These are phyloP conservation scores for Seira sanloemensis DNA, from an alignment of 2,888 invertebrate species.

Conservation along the genomic window DNA sequence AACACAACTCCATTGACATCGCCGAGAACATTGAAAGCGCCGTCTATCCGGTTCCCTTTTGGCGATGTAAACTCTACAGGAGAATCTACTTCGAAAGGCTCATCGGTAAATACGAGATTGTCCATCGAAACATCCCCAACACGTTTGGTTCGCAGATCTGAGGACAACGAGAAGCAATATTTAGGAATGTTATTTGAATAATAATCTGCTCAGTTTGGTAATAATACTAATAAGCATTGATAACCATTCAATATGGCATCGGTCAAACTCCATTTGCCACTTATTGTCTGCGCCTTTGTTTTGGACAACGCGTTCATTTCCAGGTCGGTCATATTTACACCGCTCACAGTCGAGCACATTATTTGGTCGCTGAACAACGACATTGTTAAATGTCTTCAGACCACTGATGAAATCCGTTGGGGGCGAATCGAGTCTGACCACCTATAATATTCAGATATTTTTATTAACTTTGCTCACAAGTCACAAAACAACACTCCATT, in stretches of 20 bases:
- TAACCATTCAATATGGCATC: slow-evolving; percentile 36
- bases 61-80: slow-evolving; percentile 27
- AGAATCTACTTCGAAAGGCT: slow-evolving; percentile 30
- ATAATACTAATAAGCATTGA: too few species aligned
- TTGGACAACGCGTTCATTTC: slow-evolving; percentile 60
- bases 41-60: not conserved
- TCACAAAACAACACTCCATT: too few species aligned
- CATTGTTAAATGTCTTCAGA: slow-evolving; percentile 57
- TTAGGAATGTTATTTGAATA: too few species aligned
- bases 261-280: slow-evolving; percentile 56
- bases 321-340: slow-evolving; percentile 50
- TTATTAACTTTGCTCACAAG: too few species aligned
- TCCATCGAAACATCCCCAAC: slow-evolving; percentile 45
- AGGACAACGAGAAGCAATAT: too few species aligned
- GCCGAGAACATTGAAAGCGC: slow-evolving; percentile 10
- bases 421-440: slow-evolving; percentile 42
- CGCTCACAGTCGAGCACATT: slow-evolving; percentile 56
- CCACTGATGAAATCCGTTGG: slow-evolving; percentile 36
- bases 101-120: slow-evolving; percentile 52
- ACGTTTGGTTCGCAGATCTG: too few species aligned
- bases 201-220: too few species aligned
- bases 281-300: slow-evolving; percentile 60
- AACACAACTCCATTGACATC: slow-evolving; percentile 32
- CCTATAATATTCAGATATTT: slow-evolving; percentile 27
- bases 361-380: slow-evolving; percentile 41